These are phyloP conservation scores for Euzophera pinguis DNA, from an alignment of 2,888 invertebrate species.

Conservation along the genomic window DNA sequence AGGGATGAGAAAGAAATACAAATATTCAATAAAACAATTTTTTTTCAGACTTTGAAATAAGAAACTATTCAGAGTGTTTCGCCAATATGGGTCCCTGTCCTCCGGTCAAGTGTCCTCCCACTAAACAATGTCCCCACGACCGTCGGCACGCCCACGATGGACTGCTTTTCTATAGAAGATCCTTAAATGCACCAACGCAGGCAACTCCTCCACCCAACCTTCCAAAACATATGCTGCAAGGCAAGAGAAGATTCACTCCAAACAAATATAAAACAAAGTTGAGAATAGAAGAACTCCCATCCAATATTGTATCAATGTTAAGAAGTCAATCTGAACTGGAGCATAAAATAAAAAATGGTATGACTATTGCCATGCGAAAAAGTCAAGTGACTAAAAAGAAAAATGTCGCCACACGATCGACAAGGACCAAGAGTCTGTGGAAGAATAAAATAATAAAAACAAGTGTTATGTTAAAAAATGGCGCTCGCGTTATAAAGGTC, in stretches of 20 bases:
- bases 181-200: constrained; percentile 26
- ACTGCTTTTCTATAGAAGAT: constrained; percentile 24
- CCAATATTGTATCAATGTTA: neutral
- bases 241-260: constrained; percentile 30
- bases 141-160: constrained; percentile 30
- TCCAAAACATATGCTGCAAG: constrained; percentile 32
- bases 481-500: neutral
- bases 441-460: neutral
- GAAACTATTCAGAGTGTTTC: constrained; percentile 46
- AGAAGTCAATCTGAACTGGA: neutral
- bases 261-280: neutral
- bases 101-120: constrained; percentile 26
- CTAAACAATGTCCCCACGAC: constrained; percentile 30
- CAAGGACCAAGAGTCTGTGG: neutral
- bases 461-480: neutral
- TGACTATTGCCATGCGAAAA: neutral
- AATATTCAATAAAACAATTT: no score
- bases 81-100: constrained; percentile 28
- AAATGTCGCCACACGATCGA: neutral
- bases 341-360: neutral
- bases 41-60: constrained; percentile 38
- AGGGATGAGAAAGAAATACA: constrained; percentile 8
- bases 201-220: constrained; percentile 15
- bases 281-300: neutral
- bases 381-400: neutral